Evolutionary conservation across 2,888 invertebrate species (phyloP).

Genomic region (Agapostemon virescens): DNA sequence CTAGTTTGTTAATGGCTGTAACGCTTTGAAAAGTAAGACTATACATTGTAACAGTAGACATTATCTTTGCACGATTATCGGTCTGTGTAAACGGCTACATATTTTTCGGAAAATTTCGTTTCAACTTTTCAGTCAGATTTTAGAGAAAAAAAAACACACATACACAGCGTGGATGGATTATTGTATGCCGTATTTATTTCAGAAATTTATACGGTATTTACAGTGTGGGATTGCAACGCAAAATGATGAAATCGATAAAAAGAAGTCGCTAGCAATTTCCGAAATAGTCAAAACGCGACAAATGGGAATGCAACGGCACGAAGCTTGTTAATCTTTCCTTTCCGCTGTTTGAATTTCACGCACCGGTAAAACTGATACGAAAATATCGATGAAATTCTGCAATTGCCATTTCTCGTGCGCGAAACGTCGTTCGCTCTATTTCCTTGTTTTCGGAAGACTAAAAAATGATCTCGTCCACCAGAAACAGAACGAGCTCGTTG

Average conservation of each 20-base stretch:
- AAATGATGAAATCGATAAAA: neutral
- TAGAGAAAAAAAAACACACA: too few relatives aligned
- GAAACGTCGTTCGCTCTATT: neutral
- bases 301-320: neutral
- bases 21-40: too few relatives aligned
- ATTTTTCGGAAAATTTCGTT: neutral
- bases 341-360: neutral
- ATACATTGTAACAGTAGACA: neutral
- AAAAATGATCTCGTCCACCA: conserved; percentile 8
- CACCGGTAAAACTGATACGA: conserved; percentile 3
- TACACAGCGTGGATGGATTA: neutral
- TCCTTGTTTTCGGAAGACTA: neutral
- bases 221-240: neutral
- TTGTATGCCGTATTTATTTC: neutral
- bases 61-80: neutral
- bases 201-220: neutral
- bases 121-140: neutral
- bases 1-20: too few relatives aligned
- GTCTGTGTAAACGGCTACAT: neutral
- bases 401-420: neutral
- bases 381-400: neutral
- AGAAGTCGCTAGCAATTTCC: neutral
- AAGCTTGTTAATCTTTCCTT: neutral
- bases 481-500: neutral
- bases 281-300: neutral